phyloP scores from a whole-genome alignment of 2,888 invertebrate species.

The Perizoma flavofasciatum region DNA sequence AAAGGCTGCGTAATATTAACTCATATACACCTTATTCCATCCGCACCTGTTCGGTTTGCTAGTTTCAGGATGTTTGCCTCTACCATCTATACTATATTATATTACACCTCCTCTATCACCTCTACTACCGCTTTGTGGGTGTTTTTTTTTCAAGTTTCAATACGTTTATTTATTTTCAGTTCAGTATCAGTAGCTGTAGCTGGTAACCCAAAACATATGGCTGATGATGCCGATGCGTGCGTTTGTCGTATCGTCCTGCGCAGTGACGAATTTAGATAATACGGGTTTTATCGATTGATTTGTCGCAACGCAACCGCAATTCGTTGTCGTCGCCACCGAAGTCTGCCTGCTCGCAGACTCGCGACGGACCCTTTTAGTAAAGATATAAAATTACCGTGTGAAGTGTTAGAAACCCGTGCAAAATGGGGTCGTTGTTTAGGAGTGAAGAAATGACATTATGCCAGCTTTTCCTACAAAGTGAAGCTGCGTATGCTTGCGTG shows the following conservation, averaged over 20 bases:
- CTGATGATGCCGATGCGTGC: constrained; percentile 50
- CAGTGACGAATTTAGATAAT: constrained; percentile 49
- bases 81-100: too few species aligned
- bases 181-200: neutral
- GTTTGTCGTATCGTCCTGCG: constrained; percentile 55
- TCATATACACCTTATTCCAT: too few species aligned
- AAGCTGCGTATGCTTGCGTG: constrained; percentile 99
- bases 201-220: constrained; percentile 50
- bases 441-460: constrained; percentile 99
- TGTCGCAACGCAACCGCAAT: constrained; percentile 51
- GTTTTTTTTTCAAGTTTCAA: too few species aligned
- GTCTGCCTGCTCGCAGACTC: constrained; percentile 75
- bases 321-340: constrained; percentile 74
- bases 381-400: constrained; percentile 53
- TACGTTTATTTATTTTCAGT: too few species aligned
- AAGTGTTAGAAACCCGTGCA: constrained; percentile 58
- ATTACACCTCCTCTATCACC: too few species aligned
- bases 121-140: too few species aligned
- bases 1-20: too few species aligned
- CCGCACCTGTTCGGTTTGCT: too few species aligned
- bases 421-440: constrained; percentile 96
- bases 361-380: constrained; percentile 66
- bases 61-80: too few species aligned
- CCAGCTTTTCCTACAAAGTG: constrained; percentile 99
- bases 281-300: constrained; percentile 65